Evolutionary conservation across 2,888 invertebrate species (phyloP).

Genomic region (Tenthredo scrophulariae): DNA sequence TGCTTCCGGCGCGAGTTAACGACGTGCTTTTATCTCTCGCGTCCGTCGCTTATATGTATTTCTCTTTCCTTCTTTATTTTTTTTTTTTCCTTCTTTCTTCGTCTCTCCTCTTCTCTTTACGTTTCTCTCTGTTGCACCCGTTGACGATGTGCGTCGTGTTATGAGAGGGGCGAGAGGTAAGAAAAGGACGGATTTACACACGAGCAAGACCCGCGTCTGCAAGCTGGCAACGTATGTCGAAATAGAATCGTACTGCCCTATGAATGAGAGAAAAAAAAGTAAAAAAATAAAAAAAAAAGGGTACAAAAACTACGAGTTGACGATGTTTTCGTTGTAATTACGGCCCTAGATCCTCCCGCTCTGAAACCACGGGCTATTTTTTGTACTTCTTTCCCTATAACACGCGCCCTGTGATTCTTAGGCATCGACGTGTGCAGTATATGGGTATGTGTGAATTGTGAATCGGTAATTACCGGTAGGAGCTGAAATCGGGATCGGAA

Average conservation of each 20-base stretch:
- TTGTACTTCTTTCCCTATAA: not conserved
- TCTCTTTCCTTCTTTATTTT: conserved; percentile 41
- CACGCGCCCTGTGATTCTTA: not conserved
- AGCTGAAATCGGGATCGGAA: conserved; percentile 14
- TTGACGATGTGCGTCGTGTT: conserved; percentile 6
- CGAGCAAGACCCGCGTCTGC: conserved; percentile 52
- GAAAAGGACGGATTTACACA: conserved; percentile 58
- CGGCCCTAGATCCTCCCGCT: conserved; percentile 56
- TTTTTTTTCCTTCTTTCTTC: not conserved
- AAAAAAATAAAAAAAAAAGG: conserved; percentile 61
- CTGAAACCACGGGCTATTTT: conserved; percentile 1
- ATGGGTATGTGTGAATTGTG: not conserved
- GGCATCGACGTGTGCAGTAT: not conserved
- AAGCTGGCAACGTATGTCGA: conserved; percentile 74
- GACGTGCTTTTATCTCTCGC: conserved; percentile 51
- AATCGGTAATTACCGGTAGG: conserved; percentile 34
- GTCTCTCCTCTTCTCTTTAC: conserved; percentile 21
- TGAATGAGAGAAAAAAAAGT: conserved; percentile 58
- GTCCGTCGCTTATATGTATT: conserved; percentile 51
- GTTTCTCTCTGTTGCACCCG: not conserved
- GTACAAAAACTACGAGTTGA: conserved; percentile 65
- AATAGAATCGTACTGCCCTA: conserved; percentile 70
- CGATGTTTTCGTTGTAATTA: conserved; percentile 75
- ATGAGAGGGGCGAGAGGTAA: conserved; percentile 54
- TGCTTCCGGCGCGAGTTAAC: conserved; percentile 56